Percentiles rank a stretch among this genome's conserved stretches.
phyloP scores from a whole-genome alignment of 2,797 vertebrate species.

The Ara ararauna region DNA sequence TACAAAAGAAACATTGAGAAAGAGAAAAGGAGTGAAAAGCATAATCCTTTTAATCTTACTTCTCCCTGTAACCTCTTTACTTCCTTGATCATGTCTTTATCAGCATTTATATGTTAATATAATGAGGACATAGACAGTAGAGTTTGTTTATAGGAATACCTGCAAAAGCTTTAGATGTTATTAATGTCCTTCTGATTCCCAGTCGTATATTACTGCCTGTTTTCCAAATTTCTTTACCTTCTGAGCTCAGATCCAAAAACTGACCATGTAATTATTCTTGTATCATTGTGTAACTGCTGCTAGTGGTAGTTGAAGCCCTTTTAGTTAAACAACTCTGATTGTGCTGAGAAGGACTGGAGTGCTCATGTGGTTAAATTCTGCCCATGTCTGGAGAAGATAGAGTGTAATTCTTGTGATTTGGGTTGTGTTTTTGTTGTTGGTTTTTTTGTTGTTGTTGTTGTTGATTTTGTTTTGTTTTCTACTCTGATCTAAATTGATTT shows the following conservation, averaged over 20 bases:
- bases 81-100: not conserved
- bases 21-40: not conserved
- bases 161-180: not conserved
- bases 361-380: not conserved
- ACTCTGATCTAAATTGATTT: not conserved
- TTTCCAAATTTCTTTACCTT: not conserved
- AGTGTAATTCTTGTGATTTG: not conserved
- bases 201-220: not conserved
- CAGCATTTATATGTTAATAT: not conserved
- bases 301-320: not conserved
- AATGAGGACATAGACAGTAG: not conserved
- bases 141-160: not conserved
- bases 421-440: rapidly evolving
- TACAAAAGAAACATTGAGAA: not conserved
- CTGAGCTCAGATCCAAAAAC: not conserved
- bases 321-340: not conserved
- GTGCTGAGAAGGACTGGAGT: not conserved
- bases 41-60: not conserved
- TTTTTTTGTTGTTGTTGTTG: not conserved
- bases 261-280: not conserved
- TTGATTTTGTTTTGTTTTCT: rapidly evolving
- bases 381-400: not conserved
- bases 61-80: not conserved
- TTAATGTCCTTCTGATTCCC: not conserved
- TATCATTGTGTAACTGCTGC: not conserved